A percentile compares a stretch with the other conserved stretches of the same genome.
Evolutionary conservation across 2,113 vertebrate genomes (phyloP).

Genomic region (Anas platyrhynchos): DNA sequence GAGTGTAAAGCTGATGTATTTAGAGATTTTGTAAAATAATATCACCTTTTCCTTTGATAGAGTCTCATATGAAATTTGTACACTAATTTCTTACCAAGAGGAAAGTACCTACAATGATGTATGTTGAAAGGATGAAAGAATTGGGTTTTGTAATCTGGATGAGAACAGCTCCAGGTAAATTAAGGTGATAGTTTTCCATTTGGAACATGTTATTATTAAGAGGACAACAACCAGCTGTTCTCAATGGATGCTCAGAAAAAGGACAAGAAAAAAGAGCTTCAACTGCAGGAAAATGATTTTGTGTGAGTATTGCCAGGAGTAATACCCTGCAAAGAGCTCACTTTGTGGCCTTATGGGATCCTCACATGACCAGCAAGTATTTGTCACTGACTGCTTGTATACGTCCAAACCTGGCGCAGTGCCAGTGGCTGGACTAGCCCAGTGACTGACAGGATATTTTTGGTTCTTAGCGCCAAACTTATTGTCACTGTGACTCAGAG

Average conservation of each 20-base stretch:
- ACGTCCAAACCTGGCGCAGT: background rate
- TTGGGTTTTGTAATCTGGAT: background rate
- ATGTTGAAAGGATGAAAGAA: background rate
- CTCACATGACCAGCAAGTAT: background rate
- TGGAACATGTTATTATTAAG: background rate
- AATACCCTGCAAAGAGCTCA: background rate
- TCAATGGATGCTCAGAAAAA: background rate
- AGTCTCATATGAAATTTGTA: background rate
- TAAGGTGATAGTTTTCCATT: background rate
- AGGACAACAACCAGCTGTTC: background rate
- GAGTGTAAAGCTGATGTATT: background rate
- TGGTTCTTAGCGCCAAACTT: background rate
- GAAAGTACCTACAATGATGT: background rate
- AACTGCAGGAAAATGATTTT: background rate
- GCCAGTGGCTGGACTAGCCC: background rate
- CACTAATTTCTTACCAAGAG: background rate
- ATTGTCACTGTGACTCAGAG: background rate
- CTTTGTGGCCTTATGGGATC: background rate
- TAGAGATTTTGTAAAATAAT: background rate
- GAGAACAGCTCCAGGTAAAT: background rate
- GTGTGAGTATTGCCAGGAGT: rapidly evolving
- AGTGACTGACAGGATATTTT: background rate
- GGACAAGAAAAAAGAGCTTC: background rate
- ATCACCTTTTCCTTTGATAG: background rate
- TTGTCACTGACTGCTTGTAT: background rate